Evolutionary conservation across 2,888 invertebrate genomes (phyloP), one percentile per base, ranked within the genome.

Genomic region (Netelia inedita): DNA sequence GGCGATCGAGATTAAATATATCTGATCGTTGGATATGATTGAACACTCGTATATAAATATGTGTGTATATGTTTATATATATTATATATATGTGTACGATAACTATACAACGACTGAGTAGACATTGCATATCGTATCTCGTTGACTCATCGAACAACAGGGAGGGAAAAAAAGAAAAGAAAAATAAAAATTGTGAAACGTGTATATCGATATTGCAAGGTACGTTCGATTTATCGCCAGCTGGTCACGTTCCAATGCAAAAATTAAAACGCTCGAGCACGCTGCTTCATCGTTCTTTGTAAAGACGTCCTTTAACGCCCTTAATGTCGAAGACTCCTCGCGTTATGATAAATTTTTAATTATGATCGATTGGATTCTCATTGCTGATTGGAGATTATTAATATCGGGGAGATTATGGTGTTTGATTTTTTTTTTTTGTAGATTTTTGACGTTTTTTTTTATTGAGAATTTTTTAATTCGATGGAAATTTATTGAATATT

Each of bases 71-170:
- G 14, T 41, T 19, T 35, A 41, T 59, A 61, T n/a, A 43, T 50
- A 41, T 55, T 55, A 14, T 16, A 16, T 55, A 55, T 53, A 28
- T 10, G 14, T 63, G 28, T 63, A 35, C 16, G 10, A 65, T 35
- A n/a, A 65, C n/a, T 28, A 28, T 28, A 28, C 28, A 28, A 61
- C 59, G 73, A 83, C 73, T 46, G 79, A 73, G 21, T 19, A 74
- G 73, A 79, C 73, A 74, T 55, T 53, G 28, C 65, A 55, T 74
- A 74, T 73, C 68, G 59, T 83, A 65, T 78, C 55, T 63, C 72
- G 21, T 85, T 85, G 87, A 87, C 66, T 87, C 87, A 87, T 74
- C 69, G 41, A 65, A 79, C n/a, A 65, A 79, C n/a, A 28, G 71
- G 65, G 53, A 61, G 74, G 19, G 55, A 82, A 57, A 43, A 57